Conservation (phyloP, 2,888 invertebrate genomes). For the Allophyes oxyacanthae region DNA sequence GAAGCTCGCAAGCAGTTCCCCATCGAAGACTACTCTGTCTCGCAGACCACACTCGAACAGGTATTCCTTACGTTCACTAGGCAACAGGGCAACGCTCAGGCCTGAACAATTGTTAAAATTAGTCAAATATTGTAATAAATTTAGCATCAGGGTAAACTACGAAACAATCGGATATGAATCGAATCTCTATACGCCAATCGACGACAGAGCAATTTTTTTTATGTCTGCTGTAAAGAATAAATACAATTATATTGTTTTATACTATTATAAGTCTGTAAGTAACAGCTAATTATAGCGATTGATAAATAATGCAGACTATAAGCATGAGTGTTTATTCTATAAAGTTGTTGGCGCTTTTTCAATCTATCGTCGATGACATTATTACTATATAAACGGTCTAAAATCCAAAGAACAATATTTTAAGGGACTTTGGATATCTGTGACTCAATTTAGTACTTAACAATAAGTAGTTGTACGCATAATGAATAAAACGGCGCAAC, state of each 20-base stretch:
- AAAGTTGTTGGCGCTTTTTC: slow-evolving; percentile 6
- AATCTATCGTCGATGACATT: background rate
- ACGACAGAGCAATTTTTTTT: slow-evolving; percentile 1
- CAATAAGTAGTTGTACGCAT: slow-evolving; percentile 19
- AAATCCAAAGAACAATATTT: slow-evolving; percentile 17
- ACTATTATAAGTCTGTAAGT: background rate
- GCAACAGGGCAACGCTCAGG: slow-evolving; percentile 61
- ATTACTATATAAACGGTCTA: slow-evolving; percentile 8
- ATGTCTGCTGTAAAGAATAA: background rate
- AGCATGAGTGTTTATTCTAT: background rate
- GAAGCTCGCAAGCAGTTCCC: slow-evolving; percentile 86
- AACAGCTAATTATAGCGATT: background rate
- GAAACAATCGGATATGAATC: slow-evolving; percentile 19
- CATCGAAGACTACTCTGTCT: slow-evolving; percentile 94
- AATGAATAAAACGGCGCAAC: slow-evolving; percentile 22
- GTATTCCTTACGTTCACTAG: slow-evolving; percentile 91
- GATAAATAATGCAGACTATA: slow-evolving; percentile 1
- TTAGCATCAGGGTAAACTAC: slow-evolving; percentile 34
- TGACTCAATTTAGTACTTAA: slow-evolving; percentile 38
- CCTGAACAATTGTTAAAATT: slow-evolving; percentile 8
- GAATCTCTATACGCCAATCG: slow-evolving; percentile 21
- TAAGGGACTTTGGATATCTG: slow-evolving; percentile 2
- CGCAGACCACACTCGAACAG: slow-evolving; percentile 95
- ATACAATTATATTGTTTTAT: background rate
- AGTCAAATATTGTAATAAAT: slow-evolving; percentile 12